phyloP scores from a whole-genome alignment of 1,140 invertebrate genomes.

The Sminthurides bifidus region DNA sequence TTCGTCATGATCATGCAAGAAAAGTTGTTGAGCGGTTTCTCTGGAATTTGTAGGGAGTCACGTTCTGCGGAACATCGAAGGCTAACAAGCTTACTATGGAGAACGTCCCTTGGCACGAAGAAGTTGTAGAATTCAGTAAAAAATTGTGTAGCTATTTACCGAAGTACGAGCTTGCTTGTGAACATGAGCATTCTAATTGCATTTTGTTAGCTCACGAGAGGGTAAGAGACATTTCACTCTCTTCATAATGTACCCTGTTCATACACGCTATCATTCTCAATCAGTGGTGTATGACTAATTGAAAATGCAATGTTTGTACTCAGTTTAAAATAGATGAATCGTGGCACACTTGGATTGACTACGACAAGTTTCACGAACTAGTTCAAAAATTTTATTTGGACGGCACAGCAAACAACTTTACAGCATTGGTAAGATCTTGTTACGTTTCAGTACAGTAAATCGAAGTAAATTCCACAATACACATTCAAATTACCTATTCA shows the following conservation, averaged over 20 bases:
- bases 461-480: too few species aligned
- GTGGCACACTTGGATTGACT: slow-evolving; percentile 56
- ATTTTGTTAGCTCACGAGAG: slow-evolving; percentile 47
- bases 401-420: slow-evolving; percentile 40
- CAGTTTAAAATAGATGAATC: slow-evolving; percentile 44
- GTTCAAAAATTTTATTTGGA: slow-evolving; percentile 38
- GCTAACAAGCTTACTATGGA: slow-evolving; percentile 48
- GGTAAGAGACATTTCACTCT: slow-evolving; percentile 33
- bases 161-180: slow-evolving; percentile 48
- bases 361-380: slow-evolving; percentile 46
- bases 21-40: slow-evolving; percentile 11
- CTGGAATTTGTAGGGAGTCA: slow-evolving; percentile 44
- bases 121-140: slow-evolving; percentile 46
- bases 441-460: too few species aligned
- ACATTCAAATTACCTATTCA: slow-evolving; percentile 24
- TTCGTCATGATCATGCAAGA: not conserved
- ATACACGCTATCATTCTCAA: not conserved
- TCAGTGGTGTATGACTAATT: not conserved
- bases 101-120: slow-evolving; percentile 54
- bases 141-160: slow-evolving; percentile 40
- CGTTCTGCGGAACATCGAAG: slow-evolving; percentile 51
- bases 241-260: not conserved
- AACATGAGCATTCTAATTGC: slow-evolving; percentile 56
- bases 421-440: slow-evolving; percentile 39
- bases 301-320: slow-evolving; percentile 29